A percentile compares a stretch with the other conserved stretches of the same genome.
phyloP scores from a whole-genome alignment of 2,797 vertebrate genomes.

The Rachycentron canadum region DNA sequence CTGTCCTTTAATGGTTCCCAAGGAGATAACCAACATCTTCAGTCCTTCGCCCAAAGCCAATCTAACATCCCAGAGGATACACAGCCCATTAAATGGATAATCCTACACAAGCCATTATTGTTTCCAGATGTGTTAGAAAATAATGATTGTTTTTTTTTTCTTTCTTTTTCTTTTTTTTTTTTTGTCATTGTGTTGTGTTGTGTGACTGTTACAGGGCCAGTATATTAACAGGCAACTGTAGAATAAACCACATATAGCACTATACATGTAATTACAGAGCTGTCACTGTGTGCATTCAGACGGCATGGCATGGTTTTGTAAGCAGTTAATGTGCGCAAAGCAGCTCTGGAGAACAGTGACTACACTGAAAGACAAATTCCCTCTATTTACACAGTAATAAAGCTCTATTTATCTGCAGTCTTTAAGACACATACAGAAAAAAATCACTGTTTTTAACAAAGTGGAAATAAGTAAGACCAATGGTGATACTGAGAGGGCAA shows the following conservation, averaged over 20 bases:
- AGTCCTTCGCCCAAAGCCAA: not conserved
- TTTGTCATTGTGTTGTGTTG: not conserved
- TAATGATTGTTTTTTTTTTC: not conserved
- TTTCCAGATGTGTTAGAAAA: conserved; percentile 1
- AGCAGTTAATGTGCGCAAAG: not conserved
- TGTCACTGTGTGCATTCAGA: not conserved
- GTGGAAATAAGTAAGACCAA: conserved; percentile 21
- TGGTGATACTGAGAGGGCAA: not conserved
- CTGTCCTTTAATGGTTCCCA: conserved; percentile 4
- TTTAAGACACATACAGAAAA: conserved; percentile 2
- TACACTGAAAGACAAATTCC: conserved; percentile 13
- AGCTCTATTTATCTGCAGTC: conserved; percentile 26
- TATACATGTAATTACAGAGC: not conserved
- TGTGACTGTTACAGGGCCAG: not conserved
- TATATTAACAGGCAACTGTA: not conserved
- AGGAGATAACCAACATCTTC: not conserved
- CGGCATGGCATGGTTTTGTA: not conserved
- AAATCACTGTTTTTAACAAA: conserved; percentile 11
- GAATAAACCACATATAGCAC: not conserved
- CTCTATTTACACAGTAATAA: conserved; percentile 7
- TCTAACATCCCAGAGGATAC: not conserved
- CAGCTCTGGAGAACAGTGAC: not conserved
- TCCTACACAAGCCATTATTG: not conserved
- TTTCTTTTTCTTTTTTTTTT: no score
- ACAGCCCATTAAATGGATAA: not conserved